Evolutionary conservation across 2,888 invertebrate genomes (phyloP), one percentile per base, ranked within the genome.

Genomic region (Hemicrepidius hirtus): DNA sequence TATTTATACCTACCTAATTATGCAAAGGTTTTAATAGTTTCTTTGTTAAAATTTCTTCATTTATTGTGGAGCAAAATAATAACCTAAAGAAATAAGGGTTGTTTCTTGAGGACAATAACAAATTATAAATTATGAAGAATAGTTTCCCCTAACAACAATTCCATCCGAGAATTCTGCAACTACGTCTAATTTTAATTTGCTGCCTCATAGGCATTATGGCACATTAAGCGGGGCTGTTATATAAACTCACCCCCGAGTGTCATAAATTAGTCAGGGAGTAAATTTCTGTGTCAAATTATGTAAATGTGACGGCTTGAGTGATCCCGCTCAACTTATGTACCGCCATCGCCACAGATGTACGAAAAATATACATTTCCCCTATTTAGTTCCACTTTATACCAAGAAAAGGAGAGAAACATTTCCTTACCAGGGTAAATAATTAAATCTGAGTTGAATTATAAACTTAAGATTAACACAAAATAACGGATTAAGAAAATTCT

Each of bases 251-350:
- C 85, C 84, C 80, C 82, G 81, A 83, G 83, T 82, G 82, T 82
- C 82, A 83, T 84, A 85, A 85, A 85, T 85, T 84, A 85, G 84
- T 84, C 82, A 82, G 84, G 84, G 84, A 85, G 85, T 85, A 85
- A 85, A 85, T 85, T 85, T 85, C 85, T 83, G 82, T 84, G 85
- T 85, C 84, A 82, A 85, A 85, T 85, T 85, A 85, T 85, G 85
- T 80, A 85, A 85, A 85, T 85, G 84, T 81, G 84, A 84, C 83
- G 81, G 82, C 80, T 78, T 79, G 78, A 82, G 80, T 80, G 78
- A 80, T 82, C 78, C 80, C 76, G 76, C 79, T 80, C 79, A 79
- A 80, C 79, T 79, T 79, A 69, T 75, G 75, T 78, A 78, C 73
- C 75, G 75, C 60, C 75, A 62, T 75, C 73, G 73, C 78, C 78